A percentile compares a stretch with the other conserved stretches of the same genome.
These are phyloP conservation scores for Ichneumoninae sp. DNA, from an alignment of 2,888 invertebrate species.

Conservation along the genomic window DNA sequence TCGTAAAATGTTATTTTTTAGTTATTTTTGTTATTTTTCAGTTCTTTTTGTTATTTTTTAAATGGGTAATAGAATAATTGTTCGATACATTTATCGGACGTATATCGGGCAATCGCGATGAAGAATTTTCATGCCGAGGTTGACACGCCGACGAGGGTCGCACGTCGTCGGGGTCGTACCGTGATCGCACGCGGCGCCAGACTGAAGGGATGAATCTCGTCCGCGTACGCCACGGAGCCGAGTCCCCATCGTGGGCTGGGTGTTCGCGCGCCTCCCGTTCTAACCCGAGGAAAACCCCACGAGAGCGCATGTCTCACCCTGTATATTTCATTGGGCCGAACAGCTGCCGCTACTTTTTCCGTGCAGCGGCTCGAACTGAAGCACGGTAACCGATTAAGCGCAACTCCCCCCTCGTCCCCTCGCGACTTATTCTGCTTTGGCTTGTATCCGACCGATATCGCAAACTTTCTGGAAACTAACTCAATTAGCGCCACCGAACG, in stretches of 20 bases:
- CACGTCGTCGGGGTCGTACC: constrained; percentile 70
- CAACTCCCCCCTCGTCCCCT: constrained; percentile 13
- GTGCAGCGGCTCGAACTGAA: constrained; percentile 28
- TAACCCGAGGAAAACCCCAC: constrained; percentile 44
- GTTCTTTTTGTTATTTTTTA: background rate
- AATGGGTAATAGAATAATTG: background rate
- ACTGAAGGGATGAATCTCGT: constrained; percentile 79
- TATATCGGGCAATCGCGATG: constrained; percentile 14
- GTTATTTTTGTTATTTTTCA: background rate
- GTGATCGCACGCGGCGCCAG: constrained; percentile 82
- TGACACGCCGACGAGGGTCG: constrained; percentile 28
- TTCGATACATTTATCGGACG: constrained; percentile 20
- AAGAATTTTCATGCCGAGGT: constrained; percentile 2
- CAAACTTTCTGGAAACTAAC: constrained; percentile 52
- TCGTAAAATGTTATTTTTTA: no score
- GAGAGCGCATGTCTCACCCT: constrained; percentile 62
- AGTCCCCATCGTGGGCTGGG: constrained; percentile 22
- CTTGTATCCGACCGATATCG: constrained; percentile 50
- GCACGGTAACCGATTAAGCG: constrained; percentile 51
- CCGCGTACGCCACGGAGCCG: constrained; percentile 63
- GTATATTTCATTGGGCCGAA: constrained; percentile 65
- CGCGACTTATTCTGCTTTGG: constrained; percentile 17
- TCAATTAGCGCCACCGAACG: constrained; percentile 56
- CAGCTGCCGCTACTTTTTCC: constrained; percentile 50
- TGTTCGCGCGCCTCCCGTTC: constrained; percentile 52